These are phyloP conservation scores for Laothoe populi DNA, from an alignment of 2,888 invertebrate species.

Conservation along the genomic window DNA sequence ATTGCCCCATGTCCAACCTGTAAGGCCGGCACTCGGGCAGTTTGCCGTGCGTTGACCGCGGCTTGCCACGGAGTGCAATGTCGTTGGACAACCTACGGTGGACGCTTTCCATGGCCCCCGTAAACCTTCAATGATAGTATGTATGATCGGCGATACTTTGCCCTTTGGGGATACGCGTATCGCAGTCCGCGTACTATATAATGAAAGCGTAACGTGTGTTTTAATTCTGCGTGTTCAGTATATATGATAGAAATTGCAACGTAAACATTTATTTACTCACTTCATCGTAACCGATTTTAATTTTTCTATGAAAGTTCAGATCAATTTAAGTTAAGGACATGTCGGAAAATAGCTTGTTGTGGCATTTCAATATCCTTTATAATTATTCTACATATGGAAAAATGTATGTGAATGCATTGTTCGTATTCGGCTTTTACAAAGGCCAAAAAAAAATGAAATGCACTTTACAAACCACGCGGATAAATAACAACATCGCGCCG, in stretches of 20 bases:
- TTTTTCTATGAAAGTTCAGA: no score
- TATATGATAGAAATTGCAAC: not conserved
- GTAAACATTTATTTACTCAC: no score
- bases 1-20: conserved; percentile 82
- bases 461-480: not conserved
- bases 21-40: conserved; percentile 84
- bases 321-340: no score
- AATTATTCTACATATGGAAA: no score
- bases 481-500: conserved; percentile 3
- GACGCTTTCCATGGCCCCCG: conserved; percentile 66
- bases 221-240: not conserved
- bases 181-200: no score
- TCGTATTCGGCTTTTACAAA: not conserved
- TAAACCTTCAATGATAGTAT: conserved; percentile 43
- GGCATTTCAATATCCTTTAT: no score
- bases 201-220: no score
- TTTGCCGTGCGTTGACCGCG: conserved; percentile 82
- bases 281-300: no score
- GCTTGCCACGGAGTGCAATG: conserved; percentile 68
- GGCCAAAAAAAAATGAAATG: not conserved
- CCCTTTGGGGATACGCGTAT: not conserved
- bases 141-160: conserved; percentile 8
- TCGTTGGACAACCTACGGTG: conserved; percentile 69
- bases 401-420: not conserved
- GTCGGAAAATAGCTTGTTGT: no score